Evolutionary conservation across 2,888 invertebrate genomes (phyloP).

Genomic region (Diadromus collaris): DNA sequence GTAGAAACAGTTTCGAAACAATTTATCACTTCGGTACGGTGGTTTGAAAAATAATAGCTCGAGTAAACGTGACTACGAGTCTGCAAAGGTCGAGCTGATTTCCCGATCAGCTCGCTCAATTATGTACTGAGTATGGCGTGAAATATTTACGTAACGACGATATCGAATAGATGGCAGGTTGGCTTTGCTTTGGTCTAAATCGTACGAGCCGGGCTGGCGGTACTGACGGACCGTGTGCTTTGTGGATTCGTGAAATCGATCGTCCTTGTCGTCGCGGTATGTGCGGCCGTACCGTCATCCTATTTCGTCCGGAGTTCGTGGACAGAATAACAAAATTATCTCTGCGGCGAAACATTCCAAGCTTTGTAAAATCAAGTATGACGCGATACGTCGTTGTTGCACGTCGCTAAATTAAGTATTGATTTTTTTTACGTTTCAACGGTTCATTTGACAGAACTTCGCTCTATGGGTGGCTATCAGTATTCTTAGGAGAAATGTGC

Average conservation of each 20-base stretch:
- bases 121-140: neutral
- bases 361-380: neutral
- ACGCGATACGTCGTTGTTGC: neutral
- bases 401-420: too few species aligned
- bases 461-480: neutral
- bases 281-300: neutral
- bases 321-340: conserved; percentile 4
- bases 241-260: conserved; percentile 43
- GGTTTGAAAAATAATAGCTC: neutral
- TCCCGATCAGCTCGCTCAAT: conserved; percentile 21
- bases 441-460: too few species aligned
- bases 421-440: too few species aligned
- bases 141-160: conserved; percentile 33
- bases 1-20: too few species aligned
- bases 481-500: too few species aligned
- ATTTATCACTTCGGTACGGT: too few species aligned
- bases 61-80: neutral
- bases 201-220: neutral
- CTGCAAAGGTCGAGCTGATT: conserved; percentile 27
- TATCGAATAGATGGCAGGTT: neutral
- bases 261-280: conserved; percentile 15
- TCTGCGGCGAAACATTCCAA: neutral
- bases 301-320: conserved; percentile 1
- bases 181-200: conserved; percentile 27
- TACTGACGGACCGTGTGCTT: conserved; percentile 6